Percentiles rank a stretch among this genome's conserved stretches.
These are phyloP conservation scores for Peromyscus leucopus DNA, from an alignment of 2,113 vertebrate genomes.

Conservation along the genomic window DNA sequence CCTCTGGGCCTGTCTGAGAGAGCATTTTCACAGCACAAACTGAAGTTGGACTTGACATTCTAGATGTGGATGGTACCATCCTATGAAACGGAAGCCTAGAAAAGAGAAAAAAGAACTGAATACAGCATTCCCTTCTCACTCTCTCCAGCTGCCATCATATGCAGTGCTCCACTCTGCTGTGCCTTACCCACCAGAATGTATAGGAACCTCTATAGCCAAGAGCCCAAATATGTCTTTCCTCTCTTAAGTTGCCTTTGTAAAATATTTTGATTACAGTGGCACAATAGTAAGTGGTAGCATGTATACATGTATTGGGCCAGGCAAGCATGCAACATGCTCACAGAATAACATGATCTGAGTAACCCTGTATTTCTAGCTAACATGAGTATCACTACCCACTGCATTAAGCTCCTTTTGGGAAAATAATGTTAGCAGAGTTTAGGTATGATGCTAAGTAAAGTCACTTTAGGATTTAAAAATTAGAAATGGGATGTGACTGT, in stretches of 20 bases:
- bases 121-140: background rate
- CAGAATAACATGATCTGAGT: background rate
- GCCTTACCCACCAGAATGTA: background rate
- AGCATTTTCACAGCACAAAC: background rate
- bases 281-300: background rate
- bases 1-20: background rate
- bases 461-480: background rate
- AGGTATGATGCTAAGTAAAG: background rate
- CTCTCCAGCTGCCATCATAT: background rate
- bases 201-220: background rate
- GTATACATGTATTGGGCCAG: background rate
- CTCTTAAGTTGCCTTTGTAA: background rate
- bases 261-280: background rate
- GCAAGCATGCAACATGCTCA: background rate
- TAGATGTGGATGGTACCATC: background rate
- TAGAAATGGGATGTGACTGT: background rate
- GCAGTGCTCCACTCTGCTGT: background rate
- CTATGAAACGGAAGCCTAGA: background rate
- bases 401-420: background rate
- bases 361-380: background rate
- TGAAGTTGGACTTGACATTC: background rate
- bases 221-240: background rate
- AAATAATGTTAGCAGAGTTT: background rate
- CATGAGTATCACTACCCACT: background rate
- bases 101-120: background rate